phyloP scores from a whole-genome alignment of 2,888 invertebrate species.

The Dorcus hopei region DNA sequence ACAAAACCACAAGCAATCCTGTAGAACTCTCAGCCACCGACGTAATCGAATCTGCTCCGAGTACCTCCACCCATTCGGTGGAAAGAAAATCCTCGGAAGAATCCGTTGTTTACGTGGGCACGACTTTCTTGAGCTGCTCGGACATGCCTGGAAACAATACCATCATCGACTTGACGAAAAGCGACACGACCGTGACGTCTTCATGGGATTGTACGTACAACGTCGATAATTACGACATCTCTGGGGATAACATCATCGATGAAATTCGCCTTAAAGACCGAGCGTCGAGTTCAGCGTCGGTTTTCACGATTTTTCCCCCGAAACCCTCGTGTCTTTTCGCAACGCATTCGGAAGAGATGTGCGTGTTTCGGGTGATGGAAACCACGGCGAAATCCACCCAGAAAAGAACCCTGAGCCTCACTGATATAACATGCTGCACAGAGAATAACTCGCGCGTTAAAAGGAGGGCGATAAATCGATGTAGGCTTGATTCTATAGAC shows the following conservation, averaged over 20 bases:
- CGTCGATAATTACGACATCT: constrained; percentile 13
- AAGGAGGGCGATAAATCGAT: neutral
- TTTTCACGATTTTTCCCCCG: constrained; percentile 14
- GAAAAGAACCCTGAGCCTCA: constrained; percentile 9
- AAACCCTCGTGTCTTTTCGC: constrained; percentile 11
- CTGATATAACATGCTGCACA: neutral
- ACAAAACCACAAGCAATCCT: no score
- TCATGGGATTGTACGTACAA: neutral
- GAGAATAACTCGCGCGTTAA: neutral
- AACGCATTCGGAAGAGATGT: neutral
- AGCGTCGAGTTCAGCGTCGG: constrained; percentile 8
- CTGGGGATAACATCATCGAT: constrained; percentile 15
- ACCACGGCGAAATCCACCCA: neutral
- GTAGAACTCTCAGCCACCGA: no score
- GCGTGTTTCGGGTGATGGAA: constrained; percentile 1
- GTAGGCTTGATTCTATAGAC: neutral
- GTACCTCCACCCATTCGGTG: neutral
- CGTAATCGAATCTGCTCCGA: no score
- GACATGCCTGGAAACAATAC: neutral
- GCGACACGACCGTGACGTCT: neutral
- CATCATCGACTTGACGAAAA: constrained; percentile 7
- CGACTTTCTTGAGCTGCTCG: neutral
- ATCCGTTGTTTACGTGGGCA: constrained; percentile 6
- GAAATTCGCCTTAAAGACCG: constrained; percentile 8
- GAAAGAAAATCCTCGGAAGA: neutral